phyloP scores from a whole-genome alignment of 2,113 vertebrate genomes.

The Haemorhous mexicanus region DNA sequence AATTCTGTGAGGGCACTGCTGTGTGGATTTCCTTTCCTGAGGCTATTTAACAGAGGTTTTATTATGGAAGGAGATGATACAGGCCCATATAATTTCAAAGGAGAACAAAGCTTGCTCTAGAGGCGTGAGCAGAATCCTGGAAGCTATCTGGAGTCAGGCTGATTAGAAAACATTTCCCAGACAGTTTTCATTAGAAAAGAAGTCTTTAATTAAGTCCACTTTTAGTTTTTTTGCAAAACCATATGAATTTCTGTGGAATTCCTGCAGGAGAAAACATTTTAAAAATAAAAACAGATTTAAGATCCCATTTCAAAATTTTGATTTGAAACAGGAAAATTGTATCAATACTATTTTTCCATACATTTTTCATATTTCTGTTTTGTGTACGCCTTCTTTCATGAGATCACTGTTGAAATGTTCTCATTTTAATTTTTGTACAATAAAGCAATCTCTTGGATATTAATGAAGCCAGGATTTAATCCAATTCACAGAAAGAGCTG shows the following conservation, averaged over 20 bases:
- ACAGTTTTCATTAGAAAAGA: neutral
- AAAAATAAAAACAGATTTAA: neutral
- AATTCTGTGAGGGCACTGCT: neutral
- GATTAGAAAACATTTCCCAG: neutral
- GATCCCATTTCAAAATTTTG: neutral
- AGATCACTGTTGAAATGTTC: neutral
- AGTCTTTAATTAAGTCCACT: neutral
- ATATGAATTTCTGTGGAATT: neutral
- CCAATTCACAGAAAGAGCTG: neutral
- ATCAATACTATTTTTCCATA: neutral
- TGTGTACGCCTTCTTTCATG: neutral
- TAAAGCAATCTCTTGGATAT: neutral
- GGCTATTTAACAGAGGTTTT: neutral
- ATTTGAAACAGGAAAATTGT: neutral
- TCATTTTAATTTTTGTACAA: neutral
- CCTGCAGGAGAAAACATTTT: neutral
- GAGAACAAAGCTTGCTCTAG: conserved; percentile 4
- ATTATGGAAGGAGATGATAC: neutral
- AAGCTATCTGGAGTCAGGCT: neutral
- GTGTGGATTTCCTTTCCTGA: neutral
- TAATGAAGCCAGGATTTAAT: neutral
- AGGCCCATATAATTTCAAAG: neutral
- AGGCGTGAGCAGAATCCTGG: conserved; percentile 10
- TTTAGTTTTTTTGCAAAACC: neutral
- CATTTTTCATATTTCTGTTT: neutral